These are phyloP conservation scores for Rhopalosiphum nymphaeae DNA, from an alignment of 2,888 invertebrate genomes.

Conservation along the genomic window DNA sequence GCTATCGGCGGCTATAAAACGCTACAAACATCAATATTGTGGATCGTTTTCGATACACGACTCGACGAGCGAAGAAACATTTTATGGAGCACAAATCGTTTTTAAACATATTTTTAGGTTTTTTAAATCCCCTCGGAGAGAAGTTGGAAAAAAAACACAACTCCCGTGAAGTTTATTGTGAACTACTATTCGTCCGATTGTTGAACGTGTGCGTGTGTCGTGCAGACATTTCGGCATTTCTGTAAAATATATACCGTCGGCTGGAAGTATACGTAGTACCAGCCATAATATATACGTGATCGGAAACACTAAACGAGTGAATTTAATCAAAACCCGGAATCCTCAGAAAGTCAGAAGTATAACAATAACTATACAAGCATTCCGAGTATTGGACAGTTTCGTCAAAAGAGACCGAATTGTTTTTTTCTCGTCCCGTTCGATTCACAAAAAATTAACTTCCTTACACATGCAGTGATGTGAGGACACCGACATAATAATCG, in stretches of 20 bases:
- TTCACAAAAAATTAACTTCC: not conserved
- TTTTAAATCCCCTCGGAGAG: not conserved
- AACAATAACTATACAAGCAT: not conserved
- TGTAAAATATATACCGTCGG: not conserved
- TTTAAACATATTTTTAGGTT: not conserved
- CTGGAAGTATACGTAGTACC: not conserved
- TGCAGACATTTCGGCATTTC: not conserved
- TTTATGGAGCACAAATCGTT: not conserved
- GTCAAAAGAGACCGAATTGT: not conserved
- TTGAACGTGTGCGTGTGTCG: not conserved
- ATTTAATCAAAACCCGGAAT: slow-evolving; percentile 39
- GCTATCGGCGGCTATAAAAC: not conserved
- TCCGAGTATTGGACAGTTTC: not conserved
- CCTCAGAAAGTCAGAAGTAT: slow-evolving; percentile 12
- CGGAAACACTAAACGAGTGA: slow-evolving; percentile 6
- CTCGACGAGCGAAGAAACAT: not conserved
- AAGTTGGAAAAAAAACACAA: not conserved
- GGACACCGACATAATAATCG: not conserved
- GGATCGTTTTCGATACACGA: not conserved
- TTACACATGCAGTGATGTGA: not conserved
- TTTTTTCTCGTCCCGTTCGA: not conserved
- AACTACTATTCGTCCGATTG: not conserved
- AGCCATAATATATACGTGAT: not conserved
- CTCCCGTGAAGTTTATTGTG: not conserved
- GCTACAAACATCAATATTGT: not conserved